Evolutionary conservation across 1,140 invertebrate genomes (phyloP).

Genomic region (Trypoxylus dichotomus): DNA sequence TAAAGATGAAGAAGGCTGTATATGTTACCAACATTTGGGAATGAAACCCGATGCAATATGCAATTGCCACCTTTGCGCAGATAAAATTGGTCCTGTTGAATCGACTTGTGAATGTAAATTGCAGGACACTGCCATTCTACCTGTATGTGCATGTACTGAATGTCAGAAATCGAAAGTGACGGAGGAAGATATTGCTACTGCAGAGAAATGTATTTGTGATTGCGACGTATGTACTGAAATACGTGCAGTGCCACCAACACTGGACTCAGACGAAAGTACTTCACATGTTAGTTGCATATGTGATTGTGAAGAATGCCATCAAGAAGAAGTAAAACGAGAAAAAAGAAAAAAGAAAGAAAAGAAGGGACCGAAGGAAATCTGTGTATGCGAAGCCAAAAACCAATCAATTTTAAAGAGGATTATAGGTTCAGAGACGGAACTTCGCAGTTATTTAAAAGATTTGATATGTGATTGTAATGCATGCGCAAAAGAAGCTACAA

Average conservation of each 20-base stretch:
- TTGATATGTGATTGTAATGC: background rate
- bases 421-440: too few species aligned
- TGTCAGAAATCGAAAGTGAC: background rate
- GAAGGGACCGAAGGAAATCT: too few species aligned
- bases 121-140: background rate
- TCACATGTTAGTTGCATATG: background rate
- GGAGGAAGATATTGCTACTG: background rate
- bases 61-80: background rate
- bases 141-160: background rate
- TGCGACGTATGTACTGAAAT: background rate
- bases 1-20: background rate
- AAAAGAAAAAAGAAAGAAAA: background rate
- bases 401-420: too few species aligned
- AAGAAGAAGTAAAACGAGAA: background rate
- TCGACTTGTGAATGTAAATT: background rate
- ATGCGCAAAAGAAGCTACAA: background rate
- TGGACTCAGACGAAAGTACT: background rate
- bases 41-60: background rate
- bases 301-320: background rate
- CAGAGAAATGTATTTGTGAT: background rate
- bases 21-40: background rate
- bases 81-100: background rate
- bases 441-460: background rate
- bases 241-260: background rate
- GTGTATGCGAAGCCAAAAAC: too few species aligned